phyloP scores from a whole-genome alignment of 2,888 invertebrate species.

The Drosophila bunnanda region DNA sequence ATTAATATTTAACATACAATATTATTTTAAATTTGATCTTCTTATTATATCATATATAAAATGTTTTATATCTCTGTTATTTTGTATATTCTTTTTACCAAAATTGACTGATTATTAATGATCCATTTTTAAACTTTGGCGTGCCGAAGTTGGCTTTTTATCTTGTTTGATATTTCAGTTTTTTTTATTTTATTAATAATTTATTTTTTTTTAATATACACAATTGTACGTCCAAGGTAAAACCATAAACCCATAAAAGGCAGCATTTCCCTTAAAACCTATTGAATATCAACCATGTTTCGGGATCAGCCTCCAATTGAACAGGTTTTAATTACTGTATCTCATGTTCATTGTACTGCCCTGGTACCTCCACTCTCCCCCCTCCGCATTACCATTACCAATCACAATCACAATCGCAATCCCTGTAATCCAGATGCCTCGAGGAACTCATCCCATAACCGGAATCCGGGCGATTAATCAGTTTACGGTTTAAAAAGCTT shows the following conservation, averaged over 20 bases:
- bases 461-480: conserved; percentile 56
- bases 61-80: no score
- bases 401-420: conserved; percentile 20
- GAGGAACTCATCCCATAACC: conserved; percentile 16
- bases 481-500: conserved; percentile 60
- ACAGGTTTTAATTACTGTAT: conserved; percentile 1
- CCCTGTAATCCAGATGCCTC: conserved; percentile 12
- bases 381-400: neutral
- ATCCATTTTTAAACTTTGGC: no score
- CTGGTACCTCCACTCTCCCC: neutral
- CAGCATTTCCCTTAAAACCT: neutral
- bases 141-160: no score
- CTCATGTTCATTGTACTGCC: neutral
- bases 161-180: no score
- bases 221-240: no score
- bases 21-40: no score
- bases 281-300: neutral
- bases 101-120: no score
- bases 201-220: no score
- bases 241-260: neutral
- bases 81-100: no score
- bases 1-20: no score
- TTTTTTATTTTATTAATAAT: no score
- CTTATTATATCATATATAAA: no score
- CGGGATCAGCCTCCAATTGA: neutral